Base-by-base conservation (phyloP, 2,888 invertebrate species). In the Ichneumoninae sp. region DNA sequence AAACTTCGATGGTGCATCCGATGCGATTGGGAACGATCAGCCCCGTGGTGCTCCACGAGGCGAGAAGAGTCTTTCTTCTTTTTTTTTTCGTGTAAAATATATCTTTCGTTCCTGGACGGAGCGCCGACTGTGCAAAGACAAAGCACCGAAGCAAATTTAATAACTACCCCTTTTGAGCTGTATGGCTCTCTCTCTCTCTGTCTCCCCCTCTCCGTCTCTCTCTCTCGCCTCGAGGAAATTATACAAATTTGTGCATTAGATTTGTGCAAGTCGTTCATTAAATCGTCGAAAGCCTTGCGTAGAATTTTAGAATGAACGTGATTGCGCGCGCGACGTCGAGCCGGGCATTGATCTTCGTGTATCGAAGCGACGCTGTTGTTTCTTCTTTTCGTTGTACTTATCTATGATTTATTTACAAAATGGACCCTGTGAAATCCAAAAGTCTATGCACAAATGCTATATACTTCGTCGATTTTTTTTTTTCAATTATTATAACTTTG, bases 231-330 rank as follows among this genome's bases (percentile, higher is more conserved):
- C 71, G 83, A 78, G 69, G 81, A 80, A 87, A 88, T 88, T 74
- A 83, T 85, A 83, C 81, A 88, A 89, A 90, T 89, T 91, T 88
- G 89, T 89, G 88, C 89, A 91, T 91, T 92, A 92, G 90, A 92
- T 90, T 92, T 88, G 89, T 90, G 89, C 89, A 88, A 91, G 87
- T 90, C 87, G 89, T 90, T 90, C 89, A 91, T 90, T 88, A 86
- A 87, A 83, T 91, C 88, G 89, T 92, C 83, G 89, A 92, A 92
- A 91, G 90, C 90, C 91, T 92, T 91, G 91, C 89, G 89, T 92
- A 92, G 90, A 89, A 87, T 89, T 89, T 90, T 92, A 91, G 90
- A 85, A 89, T 85, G 83, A 81, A 81, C 65, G 75, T 83, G 78
- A 75, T 83, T 81, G 81, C 68, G 63, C 54, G 81, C 79, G 75